Evolutionary conservation across 2,888 invertebrate species (phyloP).

Genomic region (Drosophila helvetica): DNA sequence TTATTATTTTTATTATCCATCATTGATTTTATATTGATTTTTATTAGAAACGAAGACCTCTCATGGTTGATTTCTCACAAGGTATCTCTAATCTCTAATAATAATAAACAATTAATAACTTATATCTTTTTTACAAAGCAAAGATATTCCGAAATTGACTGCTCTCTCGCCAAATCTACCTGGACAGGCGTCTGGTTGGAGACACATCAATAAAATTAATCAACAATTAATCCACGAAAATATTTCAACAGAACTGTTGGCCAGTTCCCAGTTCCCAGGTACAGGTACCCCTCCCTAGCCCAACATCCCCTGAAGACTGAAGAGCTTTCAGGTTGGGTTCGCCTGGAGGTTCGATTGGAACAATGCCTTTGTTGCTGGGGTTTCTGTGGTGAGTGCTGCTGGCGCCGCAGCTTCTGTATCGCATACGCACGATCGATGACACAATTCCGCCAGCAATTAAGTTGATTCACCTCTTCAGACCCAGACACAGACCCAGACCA

Average conservation of each 20-base stretch:
- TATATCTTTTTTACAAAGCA: too few species aligned
- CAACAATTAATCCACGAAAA: constrained; percentile 61
- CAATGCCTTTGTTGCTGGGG: constrained; percentile 23
- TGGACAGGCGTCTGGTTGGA: background rate
- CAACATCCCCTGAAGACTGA: background rate
- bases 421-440: constrained; percentile 53
- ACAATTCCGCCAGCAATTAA: constrained; percentile 77
- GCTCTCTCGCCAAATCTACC: constrained; percentile 5
- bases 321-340: background rate
- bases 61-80: too few species aligned
- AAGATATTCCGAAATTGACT: constrained; percentile 8
- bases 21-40: too few species aligned
- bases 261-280: constrained; percentile 18
- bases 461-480: constrained; percentile 49
- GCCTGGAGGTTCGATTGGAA: constrained; percentile 6
- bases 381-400: background rate
- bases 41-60: too few species aligned
- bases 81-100: too few species aligned
- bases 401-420: constrained; percentile 28
- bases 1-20: too few species aligned
- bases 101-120: too few species aligned
- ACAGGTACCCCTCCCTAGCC: constrained; percentile 6
- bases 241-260: constrained; percentile 29
- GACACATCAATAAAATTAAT: constrained; percentile 51
- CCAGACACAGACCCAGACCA: constrained; percentile 5